Evolutionary conservation across 2,888 invertebrate genomes (phyloP).

Genomic region (Heliothis peltigera): DNA sequence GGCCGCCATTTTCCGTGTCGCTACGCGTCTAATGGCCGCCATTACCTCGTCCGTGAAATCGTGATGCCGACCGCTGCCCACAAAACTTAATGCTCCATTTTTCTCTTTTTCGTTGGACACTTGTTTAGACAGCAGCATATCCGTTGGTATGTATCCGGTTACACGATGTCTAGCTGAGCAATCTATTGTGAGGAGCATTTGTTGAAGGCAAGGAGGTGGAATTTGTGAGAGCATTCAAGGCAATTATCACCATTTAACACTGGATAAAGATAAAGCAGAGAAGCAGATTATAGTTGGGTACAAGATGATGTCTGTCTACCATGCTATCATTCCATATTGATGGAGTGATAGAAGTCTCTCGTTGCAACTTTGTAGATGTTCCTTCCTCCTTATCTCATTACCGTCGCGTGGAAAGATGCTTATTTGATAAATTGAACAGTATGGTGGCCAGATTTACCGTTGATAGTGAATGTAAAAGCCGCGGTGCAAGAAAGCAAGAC

Average conservation of each 20-base stretch:
- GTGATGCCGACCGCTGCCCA: slow-evolving; percentile 81
- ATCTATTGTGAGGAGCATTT: slow-evolving; percentile 15
- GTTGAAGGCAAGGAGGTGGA: background rate
- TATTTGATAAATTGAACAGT: slow-evolving; percentile 73
- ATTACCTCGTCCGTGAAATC: slow-evolving; percentile 84
- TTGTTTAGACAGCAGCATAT: slow-evolving; percentile 40
- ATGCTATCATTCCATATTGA: background rate
- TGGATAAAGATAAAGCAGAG: background rate
- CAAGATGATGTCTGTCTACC: background rate
- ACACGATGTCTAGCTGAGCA: slow-evolving; percentile 28
- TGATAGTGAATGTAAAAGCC: slow-evolving; percentile 76
- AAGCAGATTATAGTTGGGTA: background rate
- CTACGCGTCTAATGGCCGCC: slow-evolving; percentile 79
- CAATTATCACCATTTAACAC: slow-evolving; percentile 14
- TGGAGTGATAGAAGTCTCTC: slow-evolving; percentile 1
- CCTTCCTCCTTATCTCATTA: slow-evolving; percentile 48
- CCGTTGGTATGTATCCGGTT: slow-evolving; percentile 56
- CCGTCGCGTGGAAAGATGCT: slow-evolving; percentile 61
- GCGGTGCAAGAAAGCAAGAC: slow-evolving; percentile 80
- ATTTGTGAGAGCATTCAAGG: slow-evolving; percentile 13
- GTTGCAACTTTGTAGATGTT: slow-evolving; percentile 18
- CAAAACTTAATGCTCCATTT: slow-evolving; percentile 79
- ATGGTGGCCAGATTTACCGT: slow-evolving; percentile 75
- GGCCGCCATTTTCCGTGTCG: slow-evolving; percentile 81
- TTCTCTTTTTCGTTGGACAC: slow-evolving; percentile 68